These are phyloP conservation scores for Coregonus ussuriensis DNA, from an alignment of 2,797 vertebrate genomes.

Conservation along the genomic window DNA sequence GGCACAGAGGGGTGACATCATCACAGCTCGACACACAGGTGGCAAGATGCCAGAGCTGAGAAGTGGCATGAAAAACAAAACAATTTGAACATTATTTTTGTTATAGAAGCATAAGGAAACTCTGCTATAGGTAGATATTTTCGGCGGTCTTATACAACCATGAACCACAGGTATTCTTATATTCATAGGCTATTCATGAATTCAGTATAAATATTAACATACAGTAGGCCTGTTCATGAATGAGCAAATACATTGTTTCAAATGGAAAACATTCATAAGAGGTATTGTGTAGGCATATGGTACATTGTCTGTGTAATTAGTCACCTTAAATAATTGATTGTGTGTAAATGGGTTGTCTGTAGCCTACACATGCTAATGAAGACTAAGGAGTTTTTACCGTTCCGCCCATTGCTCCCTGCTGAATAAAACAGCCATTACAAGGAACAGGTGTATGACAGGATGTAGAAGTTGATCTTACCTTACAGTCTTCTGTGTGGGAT, in stretches of 20 bases:
- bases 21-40: slow-evolving; percentile 8
- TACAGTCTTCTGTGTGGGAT: slow-evolving; percentile 81
- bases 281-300: not conserved
- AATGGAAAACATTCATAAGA: not conserved
- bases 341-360: not conserved
- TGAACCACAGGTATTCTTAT: not conserved
- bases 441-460: not conserved
- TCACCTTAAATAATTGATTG: not conserved
- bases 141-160: not conserved
- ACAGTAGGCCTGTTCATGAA: not conserved
- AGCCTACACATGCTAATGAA: not conserved
- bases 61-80: slow-evolving; percentile 1
- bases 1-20: slow-evolving; percentile 16
- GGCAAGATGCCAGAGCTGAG: slow-evolving; percentile 19
- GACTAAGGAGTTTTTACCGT: not conserved
- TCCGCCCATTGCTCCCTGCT: not conserved
- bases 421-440: not conserved
- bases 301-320: not conserved
- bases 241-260: not conserved
- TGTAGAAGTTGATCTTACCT: slow-evolving; percentile 65
- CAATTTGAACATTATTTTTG: not conserved
- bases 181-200: not conserved
- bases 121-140: not conserved
- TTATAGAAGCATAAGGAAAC: not conserved
- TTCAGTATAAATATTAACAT: not conserved